Percentiles rank a stretch among this genome's conserved stretches.
phyloP scores from a whole-genome alignment of 2,113 vertebrate species.

The Potamarius usumacintae region DNA sequence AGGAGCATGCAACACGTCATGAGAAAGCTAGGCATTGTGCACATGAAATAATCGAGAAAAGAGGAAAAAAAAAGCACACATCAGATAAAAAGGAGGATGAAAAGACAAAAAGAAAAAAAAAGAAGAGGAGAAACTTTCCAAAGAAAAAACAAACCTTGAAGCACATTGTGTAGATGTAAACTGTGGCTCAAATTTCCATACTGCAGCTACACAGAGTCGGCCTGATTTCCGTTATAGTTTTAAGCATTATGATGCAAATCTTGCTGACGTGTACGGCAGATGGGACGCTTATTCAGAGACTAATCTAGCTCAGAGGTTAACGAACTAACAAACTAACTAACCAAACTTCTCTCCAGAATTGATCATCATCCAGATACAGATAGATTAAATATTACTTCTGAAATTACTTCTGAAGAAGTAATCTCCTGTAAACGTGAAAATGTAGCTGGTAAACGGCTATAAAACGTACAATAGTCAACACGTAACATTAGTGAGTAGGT shows the following conservation, averaged over 20 bases:
- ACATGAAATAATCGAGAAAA: conserved; percentile 20
- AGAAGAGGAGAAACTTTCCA: background rate
- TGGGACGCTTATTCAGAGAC: background rate
- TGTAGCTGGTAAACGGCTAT: background rate
- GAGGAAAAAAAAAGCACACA: conserved; percentile 14
- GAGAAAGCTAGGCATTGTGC: conserved; percentile 41
- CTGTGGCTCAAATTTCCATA: background rate
- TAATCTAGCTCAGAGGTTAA: background rate
- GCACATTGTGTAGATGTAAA: conserved; percentile 26
- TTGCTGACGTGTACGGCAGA: background rate
- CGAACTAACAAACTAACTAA: background rate
- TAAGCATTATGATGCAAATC: background rate
- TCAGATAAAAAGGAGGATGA: background rate
- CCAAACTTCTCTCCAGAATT: background rate
- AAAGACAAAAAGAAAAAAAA: background rate
- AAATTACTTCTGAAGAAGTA: background rate
- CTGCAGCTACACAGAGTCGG: background rate
- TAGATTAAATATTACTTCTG: no score
- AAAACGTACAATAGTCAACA: background rate
- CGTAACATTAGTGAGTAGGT: background rate
- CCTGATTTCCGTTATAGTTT: background rate
- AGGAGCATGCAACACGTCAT: conserved; percentile 44
- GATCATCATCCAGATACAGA: background rate
- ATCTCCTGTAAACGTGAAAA: background rate
- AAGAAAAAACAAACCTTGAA: background rate